These are phyloP conservation scores for Ceyx margarethae DNA, from an alignment of 2,113 vertebrate species.

Conservation along the genomic window DNA sequence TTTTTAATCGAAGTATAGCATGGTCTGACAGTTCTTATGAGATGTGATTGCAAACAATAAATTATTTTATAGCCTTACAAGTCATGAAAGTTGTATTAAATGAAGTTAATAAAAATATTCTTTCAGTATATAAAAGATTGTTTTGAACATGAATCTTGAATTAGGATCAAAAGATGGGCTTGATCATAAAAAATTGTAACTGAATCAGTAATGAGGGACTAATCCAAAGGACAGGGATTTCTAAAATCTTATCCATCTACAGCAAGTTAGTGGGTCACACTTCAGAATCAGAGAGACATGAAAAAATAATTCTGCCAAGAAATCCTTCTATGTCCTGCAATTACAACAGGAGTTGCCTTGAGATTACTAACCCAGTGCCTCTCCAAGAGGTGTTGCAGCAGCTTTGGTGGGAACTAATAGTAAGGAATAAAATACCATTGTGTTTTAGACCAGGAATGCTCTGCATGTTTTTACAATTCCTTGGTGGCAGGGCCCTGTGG, in stretches of 20 bases:
- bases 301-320: background rate
- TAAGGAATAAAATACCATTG: background rate
- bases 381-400: background rate
- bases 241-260: background rate
- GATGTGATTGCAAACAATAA: background rate
- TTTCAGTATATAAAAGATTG: background rate
- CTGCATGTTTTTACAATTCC: background rate
- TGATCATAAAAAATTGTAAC: background rate
- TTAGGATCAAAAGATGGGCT: background rate
- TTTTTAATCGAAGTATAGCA: background rate
- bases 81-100: background rate
- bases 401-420: background rate
- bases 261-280: background rate
- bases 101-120: background rate
- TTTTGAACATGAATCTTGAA: background rate
- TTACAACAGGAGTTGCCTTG: background rate
- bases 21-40: background rate
- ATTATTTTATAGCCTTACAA: background rate
- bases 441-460: background rate
- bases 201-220: background rate
- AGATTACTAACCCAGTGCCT: background rate
- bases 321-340: background rate
- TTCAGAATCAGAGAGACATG: background rate
- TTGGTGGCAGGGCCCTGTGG: background rate
- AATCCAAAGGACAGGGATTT: background rate